Conservation (phyloP, 2,888 invertebrate genomes). For the Lycia hirtaria region DNA sequence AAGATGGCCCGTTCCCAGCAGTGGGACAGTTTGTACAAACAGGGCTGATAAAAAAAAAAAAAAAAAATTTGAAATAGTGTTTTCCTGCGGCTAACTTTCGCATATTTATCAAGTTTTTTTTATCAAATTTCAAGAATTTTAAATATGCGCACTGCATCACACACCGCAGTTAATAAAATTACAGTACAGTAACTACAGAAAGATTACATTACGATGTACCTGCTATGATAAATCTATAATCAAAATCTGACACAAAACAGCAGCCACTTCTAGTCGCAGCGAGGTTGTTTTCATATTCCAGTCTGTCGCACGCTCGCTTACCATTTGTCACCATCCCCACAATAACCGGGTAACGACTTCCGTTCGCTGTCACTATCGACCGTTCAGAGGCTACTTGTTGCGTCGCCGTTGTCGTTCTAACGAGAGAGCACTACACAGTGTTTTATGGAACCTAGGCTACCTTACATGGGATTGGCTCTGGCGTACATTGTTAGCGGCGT, state of each 20-base stretch:
- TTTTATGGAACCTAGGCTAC: conserved; percentile 47
- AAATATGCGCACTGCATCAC: no score
- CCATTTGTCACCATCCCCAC: conserved; percentile 32
- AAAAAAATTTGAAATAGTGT: no score
- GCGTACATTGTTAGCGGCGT: conserved; percentile 3
- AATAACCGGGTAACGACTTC: conserved; percentile 61
- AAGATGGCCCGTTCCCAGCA: no score
- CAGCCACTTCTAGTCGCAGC: not conserved
- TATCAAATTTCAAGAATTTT: no score
- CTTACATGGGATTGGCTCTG: conserved; percentile 31
- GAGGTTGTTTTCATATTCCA: conserved; percentile 9
- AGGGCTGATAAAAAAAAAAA: no score
- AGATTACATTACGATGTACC: no score
- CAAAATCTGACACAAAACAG: not conserved
- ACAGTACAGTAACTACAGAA: not conserved
- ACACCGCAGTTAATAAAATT: no score
- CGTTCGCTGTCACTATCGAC: conserved; percentile 40
- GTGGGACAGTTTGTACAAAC: no score
- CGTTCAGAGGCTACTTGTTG: conserved; percentile 37
- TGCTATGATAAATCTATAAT: not conserved
- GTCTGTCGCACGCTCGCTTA: conserved; percentile 32
- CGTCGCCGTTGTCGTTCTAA: conserved; percentile 43
- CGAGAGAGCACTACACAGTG: conserved; percentile 47
- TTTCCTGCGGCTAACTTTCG: no score
- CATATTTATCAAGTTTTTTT: no score